Evolutionary conservation across 1,140 invertebrate genomes (phyloP).

Genomic region (Condylostylus longicornis): DNA sequence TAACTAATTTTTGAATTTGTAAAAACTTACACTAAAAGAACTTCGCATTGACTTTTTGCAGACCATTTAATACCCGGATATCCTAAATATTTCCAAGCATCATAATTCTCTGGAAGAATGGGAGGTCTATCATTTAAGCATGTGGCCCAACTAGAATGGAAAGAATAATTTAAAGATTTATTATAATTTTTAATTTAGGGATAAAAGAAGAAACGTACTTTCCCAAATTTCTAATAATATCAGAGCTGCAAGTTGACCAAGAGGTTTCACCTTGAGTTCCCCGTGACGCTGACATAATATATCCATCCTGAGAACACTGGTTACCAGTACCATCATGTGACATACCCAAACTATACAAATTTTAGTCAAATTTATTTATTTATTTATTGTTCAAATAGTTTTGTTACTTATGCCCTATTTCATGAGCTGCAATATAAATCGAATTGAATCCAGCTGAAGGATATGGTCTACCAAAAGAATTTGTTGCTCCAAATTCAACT

Average conservation of each 20-base stretch:
- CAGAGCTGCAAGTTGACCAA: slow-evolving; percentile 57
- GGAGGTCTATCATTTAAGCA: slow-evolving; percentile 42
- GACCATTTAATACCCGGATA: slow-evolving; percentile 50
- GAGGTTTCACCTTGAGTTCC: slow-evolving; percentile 56
- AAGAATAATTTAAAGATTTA: background rate
- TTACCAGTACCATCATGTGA: slow-evolving; percentile 60
- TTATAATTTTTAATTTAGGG: background rate
- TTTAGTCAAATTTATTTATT: slow-evolving; percentile 1
- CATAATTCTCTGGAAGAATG: slow-evolving; percentile 30
- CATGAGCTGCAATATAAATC: slow-evolving; percentile 64
- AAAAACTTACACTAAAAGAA: background rate
- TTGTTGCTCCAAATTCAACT: slow-evolving; percentile 56
- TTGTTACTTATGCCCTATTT: slow-evolving; percentile 66
- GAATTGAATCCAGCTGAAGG: slow-evolving; percentile 62
- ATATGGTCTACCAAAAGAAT: slow-evolving; percentile 50
- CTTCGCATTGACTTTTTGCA: slow-evolving; percentile 52
- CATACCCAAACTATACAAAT: slow-evolving; percentile 58
- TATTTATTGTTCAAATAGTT: background rate
- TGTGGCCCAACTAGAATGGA: slow-evolving; percentile 42
- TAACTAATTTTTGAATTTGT: background rate
- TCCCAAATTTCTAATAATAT: slow-evolving; percentile 37
- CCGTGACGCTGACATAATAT: slow-evolving; percentile 65
- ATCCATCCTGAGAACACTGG: slow-evolving; percentile 54
- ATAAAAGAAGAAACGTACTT: slow-evolving; percentile 9
- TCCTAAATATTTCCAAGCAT: slow-evolving; percentile 41